phyloP scores from a whole-genome alignment of 2,797 vertebrate species.

The Triplophysa bombifrons region DNA sequence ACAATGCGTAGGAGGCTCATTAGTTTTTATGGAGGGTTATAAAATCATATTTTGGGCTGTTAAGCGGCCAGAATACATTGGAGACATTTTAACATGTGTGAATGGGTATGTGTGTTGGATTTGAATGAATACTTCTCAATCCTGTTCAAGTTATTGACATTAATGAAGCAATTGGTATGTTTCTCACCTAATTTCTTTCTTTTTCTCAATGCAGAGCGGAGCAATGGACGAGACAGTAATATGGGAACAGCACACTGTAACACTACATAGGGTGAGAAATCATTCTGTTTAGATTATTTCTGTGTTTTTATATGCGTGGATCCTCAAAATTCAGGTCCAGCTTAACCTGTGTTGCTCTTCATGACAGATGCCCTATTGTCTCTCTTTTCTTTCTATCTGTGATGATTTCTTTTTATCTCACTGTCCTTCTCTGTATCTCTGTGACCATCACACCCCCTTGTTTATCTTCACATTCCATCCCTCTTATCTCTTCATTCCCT shows the following conservation, averaged over 20 bases:
- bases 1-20: constrained; percentile 29
- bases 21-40: constrained; percentile 25
- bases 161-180: constrained; percentile 20
- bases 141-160: constrained; percentile 32
- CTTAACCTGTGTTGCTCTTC: neutral
- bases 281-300: constrained; percentile 20
- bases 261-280: constrained; percentile 89
- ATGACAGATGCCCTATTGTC: neutral
- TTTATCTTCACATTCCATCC: constrained; percentile 15
- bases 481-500: constrained; percentile 24
- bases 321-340: neutral
- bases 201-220: constrained; percentile 76
- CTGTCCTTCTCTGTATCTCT: constrained; percentile 51
- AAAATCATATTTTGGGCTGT: constrained; percentile 8
- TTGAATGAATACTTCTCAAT: constrained; percentile 24
- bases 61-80: constrained; percentile 5
- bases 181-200: constrained; percentile 10
- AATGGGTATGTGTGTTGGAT: constrained; percentile 1
- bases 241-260: constrained; percentile 93
- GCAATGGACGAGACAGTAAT: constrained; percentile 92
- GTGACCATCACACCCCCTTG: constrained; percentile 18
- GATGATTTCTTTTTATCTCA: constrained; percentile 14
- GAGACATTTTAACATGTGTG: neutral
- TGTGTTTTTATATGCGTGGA: neutral
- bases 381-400: constrained; percentile 9